Percentiles rank a stretch among this genome's conserved stretches.
phyloP scores from a whole-genome alignment of 2,113 vertebrate species.

The Axis porcinus region DNA sequence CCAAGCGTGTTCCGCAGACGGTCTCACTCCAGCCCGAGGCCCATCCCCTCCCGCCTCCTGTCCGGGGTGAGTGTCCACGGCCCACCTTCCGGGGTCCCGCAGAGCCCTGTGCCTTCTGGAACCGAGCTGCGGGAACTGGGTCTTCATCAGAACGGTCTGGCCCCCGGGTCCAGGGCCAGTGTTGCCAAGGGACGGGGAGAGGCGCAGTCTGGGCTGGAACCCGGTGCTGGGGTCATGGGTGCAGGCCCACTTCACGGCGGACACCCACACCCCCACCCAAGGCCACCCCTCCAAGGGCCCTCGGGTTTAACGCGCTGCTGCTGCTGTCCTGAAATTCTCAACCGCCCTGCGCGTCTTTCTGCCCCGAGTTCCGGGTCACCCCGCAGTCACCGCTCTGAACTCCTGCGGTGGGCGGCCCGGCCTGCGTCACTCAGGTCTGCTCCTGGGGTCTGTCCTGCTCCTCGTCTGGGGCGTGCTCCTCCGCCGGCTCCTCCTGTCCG shows the following conservation, averaged over 20 bases:
- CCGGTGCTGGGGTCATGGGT: background rate
- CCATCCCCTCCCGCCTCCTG: background rate
- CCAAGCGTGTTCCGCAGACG: rapidly evolving
- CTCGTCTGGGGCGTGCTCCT: no score
- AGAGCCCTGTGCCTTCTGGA: background rate
- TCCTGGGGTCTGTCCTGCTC: background rate
- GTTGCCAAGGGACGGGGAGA: background rate
- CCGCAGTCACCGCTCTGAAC: background rate
- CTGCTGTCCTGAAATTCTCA: background rate
- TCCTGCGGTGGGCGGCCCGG: rapidly evolving
- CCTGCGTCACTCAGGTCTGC: background rate
- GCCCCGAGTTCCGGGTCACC: background rate
- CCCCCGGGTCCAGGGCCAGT: background rate
- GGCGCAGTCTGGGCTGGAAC: background rate
- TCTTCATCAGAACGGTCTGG: background rate
- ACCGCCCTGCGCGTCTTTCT: rapidly evolving
- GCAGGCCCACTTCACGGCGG: rapidly evolving
- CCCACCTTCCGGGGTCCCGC: background rate
- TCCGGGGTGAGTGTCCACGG: background rate
- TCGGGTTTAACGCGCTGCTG: background rate
- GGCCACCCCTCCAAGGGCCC: background rate
- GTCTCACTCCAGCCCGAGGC: background rate
- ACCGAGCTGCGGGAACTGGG: background rate
- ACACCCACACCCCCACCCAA: background rate
- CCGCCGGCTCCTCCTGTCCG: background rate